These are phyloP conservation scores for Cynopterus sphinx DNA, from an alignment of 2,797 vertebrate species.

Conservation along the genomic window DNA sequence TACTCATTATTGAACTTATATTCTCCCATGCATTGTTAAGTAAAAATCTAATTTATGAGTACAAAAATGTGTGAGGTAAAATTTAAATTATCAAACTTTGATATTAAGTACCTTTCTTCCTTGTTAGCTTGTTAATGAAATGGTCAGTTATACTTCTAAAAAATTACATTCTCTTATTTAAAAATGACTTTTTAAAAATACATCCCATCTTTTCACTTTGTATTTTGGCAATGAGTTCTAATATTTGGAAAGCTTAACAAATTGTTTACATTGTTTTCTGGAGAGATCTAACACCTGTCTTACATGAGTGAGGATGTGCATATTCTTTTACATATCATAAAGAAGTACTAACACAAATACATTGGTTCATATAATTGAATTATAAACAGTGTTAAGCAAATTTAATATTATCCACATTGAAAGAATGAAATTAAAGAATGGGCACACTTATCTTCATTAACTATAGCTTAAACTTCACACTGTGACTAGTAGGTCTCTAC, in stretches of 20 bases:
- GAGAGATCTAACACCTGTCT: neutral
- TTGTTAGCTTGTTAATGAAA: neutral
- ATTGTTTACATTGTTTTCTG: neutral
- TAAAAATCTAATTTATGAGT: neutral
- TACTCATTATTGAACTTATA: neutral
- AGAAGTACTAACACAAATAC: neutral
- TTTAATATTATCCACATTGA: neutral
- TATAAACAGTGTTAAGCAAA: conserved; percentile 20
- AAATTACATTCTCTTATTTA: neutral
- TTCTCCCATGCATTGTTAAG: neutral
- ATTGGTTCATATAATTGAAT: neutral
- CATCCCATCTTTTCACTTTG: neutral
- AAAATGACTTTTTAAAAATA: neutral
- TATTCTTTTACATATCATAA: neutral
- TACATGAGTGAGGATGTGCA: neutral
- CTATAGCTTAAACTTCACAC: neutral
- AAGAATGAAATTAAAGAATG: neutral
- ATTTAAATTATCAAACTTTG: neutral
- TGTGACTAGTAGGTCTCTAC: neutral
- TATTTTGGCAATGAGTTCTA: neutral
- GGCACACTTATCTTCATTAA: neutral
- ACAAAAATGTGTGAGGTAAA: neutral
- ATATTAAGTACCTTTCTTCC: neutral
- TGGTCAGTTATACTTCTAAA: neutral
- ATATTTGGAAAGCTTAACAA: conserved; percentile 33